Evolutionary conservation across 2,113 vertebrate genomes (phyloP).

Genomic region (Urocynchramus pylzowi): DNA sequence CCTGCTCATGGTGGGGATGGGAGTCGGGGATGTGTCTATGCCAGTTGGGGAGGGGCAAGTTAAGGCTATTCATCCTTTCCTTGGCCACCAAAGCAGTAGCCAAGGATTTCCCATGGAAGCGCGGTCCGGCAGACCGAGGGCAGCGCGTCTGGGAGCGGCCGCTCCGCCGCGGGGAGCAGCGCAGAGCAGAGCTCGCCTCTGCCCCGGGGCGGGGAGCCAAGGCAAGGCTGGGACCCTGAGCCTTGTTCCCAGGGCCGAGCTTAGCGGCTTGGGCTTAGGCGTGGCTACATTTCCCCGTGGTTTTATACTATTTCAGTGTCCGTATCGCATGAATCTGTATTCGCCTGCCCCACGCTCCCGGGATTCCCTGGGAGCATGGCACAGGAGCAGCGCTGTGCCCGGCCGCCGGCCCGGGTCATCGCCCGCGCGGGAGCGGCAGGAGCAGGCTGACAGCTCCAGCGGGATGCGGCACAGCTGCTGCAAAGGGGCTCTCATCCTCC

Average conservation of each 20-base stretch:
- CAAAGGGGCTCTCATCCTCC: background rate
- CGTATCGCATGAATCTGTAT: background rate
- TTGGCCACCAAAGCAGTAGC: background rate
- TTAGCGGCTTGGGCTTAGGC: background rate
- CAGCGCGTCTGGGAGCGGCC: background rate
- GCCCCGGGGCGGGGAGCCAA: background rate
- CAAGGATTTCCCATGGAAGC: background rate
- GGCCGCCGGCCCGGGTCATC: background rate
- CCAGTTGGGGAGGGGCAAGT: background rate
- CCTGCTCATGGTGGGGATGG: rapidly evolving
- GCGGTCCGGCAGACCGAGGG: background rate
- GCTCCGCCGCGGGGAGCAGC: background rate
- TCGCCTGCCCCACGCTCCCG: background rate
- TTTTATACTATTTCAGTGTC: background rate
- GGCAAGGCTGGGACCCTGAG: background rate
- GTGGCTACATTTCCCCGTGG: background rate
- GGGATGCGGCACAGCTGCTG: background rate
- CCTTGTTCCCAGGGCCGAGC: background rate
- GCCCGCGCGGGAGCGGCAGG: background rate
- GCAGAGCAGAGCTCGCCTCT: background rate
- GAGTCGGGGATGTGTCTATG: background rate
- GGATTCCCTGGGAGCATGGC: background rate
- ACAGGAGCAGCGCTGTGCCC: background rate
- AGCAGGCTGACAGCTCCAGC: rapidly evolving
- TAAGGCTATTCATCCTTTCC: background rate